A percentile compares a stretch with the other conserved stretches of the same genome.
phyloP scores from a whole-genome alignment of 2,797 vertebrate species.

The Diplodus sargus region DNA sequence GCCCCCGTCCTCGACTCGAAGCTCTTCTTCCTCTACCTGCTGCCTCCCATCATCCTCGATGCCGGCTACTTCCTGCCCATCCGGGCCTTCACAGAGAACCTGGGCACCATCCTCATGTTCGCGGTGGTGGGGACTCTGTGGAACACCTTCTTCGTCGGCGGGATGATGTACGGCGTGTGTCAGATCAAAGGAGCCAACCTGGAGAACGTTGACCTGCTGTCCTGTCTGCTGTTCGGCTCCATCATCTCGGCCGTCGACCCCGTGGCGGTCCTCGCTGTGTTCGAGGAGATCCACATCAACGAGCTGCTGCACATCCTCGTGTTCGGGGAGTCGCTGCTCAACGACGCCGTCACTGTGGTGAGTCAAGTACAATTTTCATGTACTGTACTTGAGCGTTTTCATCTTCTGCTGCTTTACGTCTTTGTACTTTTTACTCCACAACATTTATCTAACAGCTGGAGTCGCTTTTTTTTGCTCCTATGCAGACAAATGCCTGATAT shows the following conservation, averaged over 20 bases:
- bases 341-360: slow-evolving; percentile 97
- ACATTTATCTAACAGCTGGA: too few relatives aligned
- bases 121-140: slow-evolving; percentile 96
- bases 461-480: neutral
- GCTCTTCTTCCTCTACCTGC: slow-evolving; percentile 96
- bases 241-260: slow-evolving; percentile 98
- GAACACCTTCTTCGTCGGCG: slow-evolving; percentile 93
- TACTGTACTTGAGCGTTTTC: too few relatives aligned
- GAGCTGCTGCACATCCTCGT: slow-evolving; percentile 96
- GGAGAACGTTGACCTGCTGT: slow-evolving; percentile 86
- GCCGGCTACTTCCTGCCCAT: slow-evolving; percentile 97
- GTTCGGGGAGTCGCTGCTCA: slow-evolving; percentile 97
- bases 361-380: slow-evolving; percentile 60
- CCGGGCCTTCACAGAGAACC: slow-evolving; percentile 92
- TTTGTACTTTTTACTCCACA: too few relatives aligned
- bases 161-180: slow-evolving; percentile 90
- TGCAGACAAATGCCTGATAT: neutral
- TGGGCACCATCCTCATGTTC: slow-evolving; percentile 96
- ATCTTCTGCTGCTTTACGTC: too few relatives aligned
- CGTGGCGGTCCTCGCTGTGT: slow-evolving; percentile 95
- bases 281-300: slow-evolving; percentile 98
- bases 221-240: slow-evolving; percentile 94
- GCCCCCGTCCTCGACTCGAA: slow-evolving; percentile 88
- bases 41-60: slow-evolving; percentile 97
- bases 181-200: slow-evolving; percentile 82